Evolutionary conservation across 2,888 invertebrate genomes (phyloP).

Genomic region (Ophion ellenae): DNA sequence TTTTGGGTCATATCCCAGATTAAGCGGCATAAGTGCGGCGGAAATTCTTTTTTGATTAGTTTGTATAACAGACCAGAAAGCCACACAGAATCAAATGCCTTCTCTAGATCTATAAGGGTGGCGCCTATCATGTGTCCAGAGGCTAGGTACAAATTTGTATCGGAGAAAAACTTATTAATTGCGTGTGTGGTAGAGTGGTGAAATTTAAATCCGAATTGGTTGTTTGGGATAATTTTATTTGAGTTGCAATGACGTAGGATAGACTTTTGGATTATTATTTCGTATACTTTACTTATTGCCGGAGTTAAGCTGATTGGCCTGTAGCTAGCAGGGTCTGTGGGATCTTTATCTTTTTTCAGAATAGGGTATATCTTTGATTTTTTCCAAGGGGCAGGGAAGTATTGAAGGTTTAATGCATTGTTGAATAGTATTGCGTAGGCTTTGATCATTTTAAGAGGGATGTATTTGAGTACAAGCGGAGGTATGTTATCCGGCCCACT

Average conservation of each 20-base stretch:
- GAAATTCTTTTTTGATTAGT: conserved; percentile 44
- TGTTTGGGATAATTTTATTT: conserved; percentile 31
- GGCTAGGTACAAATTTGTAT: neutral
- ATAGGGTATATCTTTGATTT: too few relatives aligned
- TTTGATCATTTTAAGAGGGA: too few relatives aligned
- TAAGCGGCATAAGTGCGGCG: neutral
- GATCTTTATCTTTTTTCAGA: conserved; percentile 41
- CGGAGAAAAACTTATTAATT: conserved; percentile 42
- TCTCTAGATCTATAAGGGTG: conserved; percentile 48
- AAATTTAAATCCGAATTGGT: conserved; percentile 19
- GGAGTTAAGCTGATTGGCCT: conserved; percentile 60
- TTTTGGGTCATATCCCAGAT: neutral
- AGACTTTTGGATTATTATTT: conserved; percentile 25
- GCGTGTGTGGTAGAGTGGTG: conserved; percentile 55
- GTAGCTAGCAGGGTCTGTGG: conserved; percentile 33
- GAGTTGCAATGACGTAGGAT: conserved; percentile 2
- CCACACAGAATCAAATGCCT: conserved; percentile 59
- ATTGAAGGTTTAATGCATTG: too few relatives aligned
- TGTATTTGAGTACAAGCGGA: neutral
- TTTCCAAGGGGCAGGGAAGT: too few relatives aligned
- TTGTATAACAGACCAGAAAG: conserved; percentile 44
- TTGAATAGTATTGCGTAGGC: too few relatives aligned
- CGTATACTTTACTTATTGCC: conserved; percentile 52
- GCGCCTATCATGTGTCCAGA: conserved; percentile 33
- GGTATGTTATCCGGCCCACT: conserved; percentile 6